Evolutionary conservation across 2,113 vertebrate species (phyloP).

Genomic region (Ictalurus furcatus): DNA sequence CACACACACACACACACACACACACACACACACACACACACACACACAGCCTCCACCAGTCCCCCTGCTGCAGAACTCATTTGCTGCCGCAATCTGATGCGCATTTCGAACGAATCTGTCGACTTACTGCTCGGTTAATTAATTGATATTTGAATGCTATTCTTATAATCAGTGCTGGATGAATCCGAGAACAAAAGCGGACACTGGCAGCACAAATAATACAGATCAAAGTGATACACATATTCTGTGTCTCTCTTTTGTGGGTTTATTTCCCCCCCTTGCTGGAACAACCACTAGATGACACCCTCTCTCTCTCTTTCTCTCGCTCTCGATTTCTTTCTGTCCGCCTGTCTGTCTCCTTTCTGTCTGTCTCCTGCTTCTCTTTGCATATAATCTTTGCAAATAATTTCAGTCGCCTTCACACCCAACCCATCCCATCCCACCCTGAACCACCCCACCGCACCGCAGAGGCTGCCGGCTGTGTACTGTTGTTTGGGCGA

Average conservation of each 20-base stretch:
- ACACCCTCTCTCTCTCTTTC: conserved; percentile 61
- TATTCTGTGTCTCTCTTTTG: conserved; percentile 58
- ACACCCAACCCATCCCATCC: background rate
- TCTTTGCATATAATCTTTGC: conserved; percentile 31
- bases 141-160: conserved; percentile 79
- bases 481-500: conserved; percentile 60
- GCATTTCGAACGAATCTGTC: conserved; percentile 77
- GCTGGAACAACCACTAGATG: conserved; percentile 67
- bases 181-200: conserved; percentile 75
- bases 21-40: background rate
- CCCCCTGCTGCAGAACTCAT: conserved; percentile 76
- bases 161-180: conserved; percentile 78
- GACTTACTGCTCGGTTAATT: conserved; percentile 74
- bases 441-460: background rate
- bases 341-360: background rate
- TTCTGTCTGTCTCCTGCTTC: conserved; percentile 18
- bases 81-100: conserved; percentile 74
- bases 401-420: conserved; percentile 38
- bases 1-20: conserved; percentile 56
- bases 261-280: conserved; percentile 39
- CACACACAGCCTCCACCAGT: conserved; percentile 56
- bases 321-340: background rate
- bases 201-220: conserved; percentile 76
- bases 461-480: background rate
- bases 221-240: conserved; percentile 77